A percentile compares a stretch with the other conserved stretches of the same genome.
Evolutionary conservation across 2,113 vertebrate species (phyloP).

Genomic region (Menidia beryllina): DNA sequence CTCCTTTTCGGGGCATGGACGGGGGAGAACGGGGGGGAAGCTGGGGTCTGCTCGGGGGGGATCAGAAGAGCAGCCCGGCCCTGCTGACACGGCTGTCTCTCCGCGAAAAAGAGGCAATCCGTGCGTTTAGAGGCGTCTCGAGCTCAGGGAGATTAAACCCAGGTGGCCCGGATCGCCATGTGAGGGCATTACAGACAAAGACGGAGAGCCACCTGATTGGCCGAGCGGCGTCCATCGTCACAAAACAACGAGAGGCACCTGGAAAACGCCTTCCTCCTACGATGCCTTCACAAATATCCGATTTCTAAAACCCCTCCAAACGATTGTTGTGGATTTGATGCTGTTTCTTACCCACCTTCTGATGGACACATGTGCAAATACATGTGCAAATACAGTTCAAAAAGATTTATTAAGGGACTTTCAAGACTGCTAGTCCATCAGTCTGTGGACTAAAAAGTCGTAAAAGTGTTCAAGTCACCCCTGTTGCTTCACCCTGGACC

Average conservation of each 20-base stretch:
- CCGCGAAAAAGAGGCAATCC: conserved; percentile 72
- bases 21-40: conserved; percentile 50
- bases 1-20: conserved; percentile 85
- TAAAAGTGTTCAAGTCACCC: too few species aligned
- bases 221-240: conserved; percentile 40
- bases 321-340: too few species aligned
- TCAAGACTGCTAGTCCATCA: too few species aligned
- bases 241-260: conserved; percentile 31
- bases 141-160: conserved; percentile 71
- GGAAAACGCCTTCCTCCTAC: background rate
- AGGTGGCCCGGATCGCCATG: conserved; percentile 61
- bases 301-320: background rate
- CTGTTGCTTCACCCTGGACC: too few species aligned
- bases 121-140: conserved; percentile 73
- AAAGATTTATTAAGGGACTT: too few species aligned
- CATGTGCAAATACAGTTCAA: too few species aligned
- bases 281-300: background rate
- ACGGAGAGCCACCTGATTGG: conserved; percentile 54
- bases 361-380: too few species aligned
- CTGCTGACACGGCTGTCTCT: conserved; percentile 73
- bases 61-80: conserved; percentile 42
- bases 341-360: too few species aligned
- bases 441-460: too few species aligned
- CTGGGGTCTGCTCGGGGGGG: conserved; percentile 57
- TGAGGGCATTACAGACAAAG: conserved; percentile 67